Evolutionary conservation across 2,113 vertebrate genomes (phyloP), one percentile per base, ranked within the genome.

Genomic region (Mohoua ochrocephala): DNA sequence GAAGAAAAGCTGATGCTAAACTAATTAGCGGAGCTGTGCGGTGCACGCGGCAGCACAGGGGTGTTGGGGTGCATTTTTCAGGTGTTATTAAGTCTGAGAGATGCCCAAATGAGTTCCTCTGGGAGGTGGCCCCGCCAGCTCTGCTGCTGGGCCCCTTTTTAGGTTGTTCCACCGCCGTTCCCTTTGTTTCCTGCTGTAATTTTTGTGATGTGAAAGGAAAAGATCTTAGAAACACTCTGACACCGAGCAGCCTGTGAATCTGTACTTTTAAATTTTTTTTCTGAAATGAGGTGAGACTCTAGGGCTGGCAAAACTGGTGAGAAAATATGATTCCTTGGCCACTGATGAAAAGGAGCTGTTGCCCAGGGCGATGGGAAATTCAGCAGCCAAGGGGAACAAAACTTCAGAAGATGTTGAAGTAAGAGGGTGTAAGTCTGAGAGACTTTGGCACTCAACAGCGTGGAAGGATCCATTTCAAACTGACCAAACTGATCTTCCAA

Each of bases 1-100:
- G 13, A 50, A 68, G 79, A 76, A 91, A 85, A 95, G 76, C 31
- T 82, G 68, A 78, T 96, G 94, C 90, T 93, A 47, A 94, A 71
- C 23, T 93, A 91, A 95, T 97, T 83, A 93, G 13, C 37, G 71
- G 54, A 24, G 20, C 69, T 84, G 80, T 74, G 23, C 35, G 49
- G 79, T n/a, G 63, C 50, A 22, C 54, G 41, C 83, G 81, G 77
- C 16, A 57, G n/a, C 41, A 68, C 71, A 31, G 42, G 39, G 68
- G 6, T 57, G 39, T 2, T 60, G 59, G 50, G 26, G 70, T 26
- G 39, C 50, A 26, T 79, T 87, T 77, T 82, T 37, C 63, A 77
- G 63, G 31, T 65, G 21, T 45, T 75, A 22, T 56, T 81, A 18
- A 82, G 4, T 13, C 41, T 71, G 44, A 93, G 88, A 87, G 53